A percentile compares a stretch with the other conserved stretches of the same genome.
phyloP scores from a whole-genome alignment of 1,140 invertebrate genomes.

The Lasioglossum albipes region DNA sequence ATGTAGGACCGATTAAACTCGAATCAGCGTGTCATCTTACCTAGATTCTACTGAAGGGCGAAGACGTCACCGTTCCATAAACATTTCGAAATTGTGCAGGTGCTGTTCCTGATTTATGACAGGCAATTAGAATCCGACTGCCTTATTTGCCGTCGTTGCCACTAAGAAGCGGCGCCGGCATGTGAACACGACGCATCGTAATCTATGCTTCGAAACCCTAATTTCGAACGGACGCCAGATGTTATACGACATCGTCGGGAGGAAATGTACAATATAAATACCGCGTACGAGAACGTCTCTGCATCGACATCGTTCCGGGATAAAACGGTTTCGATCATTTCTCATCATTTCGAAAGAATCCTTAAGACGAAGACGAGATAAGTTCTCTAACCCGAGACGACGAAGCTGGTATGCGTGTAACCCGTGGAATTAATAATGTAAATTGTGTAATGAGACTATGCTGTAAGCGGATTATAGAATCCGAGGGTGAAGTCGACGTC shows the following conservation, averaged over 20 bases:
- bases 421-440: slow-evolving; percentile 57
- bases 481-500: slow-evolving; percentile 58
- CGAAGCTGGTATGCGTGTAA: slow-evolving; percentile 50
- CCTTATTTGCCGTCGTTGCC: slow-evolving; percentile 75
- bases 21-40: slow-evolving; percentile 70
- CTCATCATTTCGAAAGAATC: too few relatives aligned
- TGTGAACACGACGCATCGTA: slow-evolving; percentile 77
- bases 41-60: slow-evolving; percentile 69
- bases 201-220: slow-evolving; percentile 70
- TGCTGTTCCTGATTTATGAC: slow-evolving; percentile 79
- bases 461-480: slow-evolving; percentile 65
- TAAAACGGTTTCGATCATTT: too few relatives aligned
- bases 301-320: too few relatives aligned
- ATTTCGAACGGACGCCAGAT: slow-evolving; percentile 54
- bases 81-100: slow-evolving; percentile 76
- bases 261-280: slow-evolving; percentile 33
- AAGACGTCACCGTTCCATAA: slow-evolving; percentile 74
- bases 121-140: slow-evolving; percentile 78
- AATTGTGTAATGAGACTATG: slow-evolving; percentile 59
- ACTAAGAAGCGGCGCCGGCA: slow-evolving; percentile 70
- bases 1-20: slow-evolving; percentile 71
- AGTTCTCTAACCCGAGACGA: slow-evolving; percentile 14
- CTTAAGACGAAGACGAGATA: not conserved
- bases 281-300: too few relatives aligned
- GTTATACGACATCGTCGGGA: slow-evolving; percentile 25